Conservation (phyloP, 2,888 invertebrate species). For the Aphelenchoides bicaudatus region DNA sequence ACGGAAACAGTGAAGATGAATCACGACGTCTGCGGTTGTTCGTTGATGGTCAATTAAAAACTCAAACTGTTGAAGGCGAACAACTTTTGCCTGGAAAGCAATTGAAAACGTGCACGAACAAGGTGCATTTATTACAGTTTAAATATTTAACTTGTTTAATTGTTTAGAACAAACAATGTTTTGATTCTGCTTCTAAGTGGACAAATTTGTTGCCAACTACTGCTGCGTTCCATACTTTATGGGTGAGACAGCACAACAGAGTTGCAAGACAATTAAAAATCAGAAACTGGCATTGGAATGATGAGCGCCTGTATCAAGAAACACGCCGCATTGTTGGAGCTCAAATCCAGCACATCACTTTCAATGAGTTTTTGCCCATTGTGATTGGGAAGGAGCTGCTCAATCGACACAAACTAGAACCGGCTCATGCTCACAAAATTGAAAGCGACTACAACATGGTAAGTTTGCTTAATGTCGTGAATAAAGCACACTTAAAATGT, state of each 20-base stretch:
- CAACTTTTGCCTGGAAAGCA: not conserved
- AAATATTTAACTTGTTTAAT: not conserved
- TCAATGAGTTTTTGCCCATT: slow-evolving; percentile 60
- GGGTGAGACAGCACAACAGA: slow-evolving; percentile 58
- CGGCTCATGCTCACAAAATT: slow-evolving; percentile 2
- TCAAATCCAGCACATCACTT: slow-evolving; percentile 66
- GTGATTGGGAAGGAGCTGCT: slow-evolving; percentile 52
- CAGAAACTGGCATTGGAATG: slow-evolving; percentile 57
- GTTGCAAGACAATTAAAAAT: slow-evolving; percentile 44
- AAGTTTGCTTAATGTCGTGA: not conserved
- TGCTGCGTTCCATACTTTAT: slow-evolving; percentile 48
- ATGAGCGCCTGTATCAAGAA: slow-evolving; percentile 60
- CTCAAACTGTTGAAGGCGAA: not conserved
- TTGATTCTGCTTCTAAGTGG: slow-evolving; percentile 14
- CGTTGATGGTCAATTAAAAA: not conserved
- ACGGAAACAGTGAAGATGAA: slow-evolving; percentile 82
- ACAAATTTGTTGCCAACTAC: slow-evolving; percentile 36
- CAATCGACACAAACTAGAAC: slow-evolving; percentile 35
- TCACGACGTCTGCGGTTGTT: slow-evolving; percentile 61
- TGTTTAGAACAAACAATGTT: slow-evolving; percentile 3
- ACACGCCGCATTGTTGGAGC: slow-evolving; percentile 62
- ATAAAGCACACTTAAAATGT: slow-evolving; percentile 10
- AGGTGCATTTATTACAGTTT: not conserved
- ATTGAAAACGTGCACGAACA: slow-evolving; percentile 1
- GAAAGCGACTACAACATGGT: slow-evolving; percentile 67